These are phyloP conservation scores for Cnemophilus loriae DNA, from an alignment of 2,113 vertebrate genomes.

Conservation along the genomic window DNA sequence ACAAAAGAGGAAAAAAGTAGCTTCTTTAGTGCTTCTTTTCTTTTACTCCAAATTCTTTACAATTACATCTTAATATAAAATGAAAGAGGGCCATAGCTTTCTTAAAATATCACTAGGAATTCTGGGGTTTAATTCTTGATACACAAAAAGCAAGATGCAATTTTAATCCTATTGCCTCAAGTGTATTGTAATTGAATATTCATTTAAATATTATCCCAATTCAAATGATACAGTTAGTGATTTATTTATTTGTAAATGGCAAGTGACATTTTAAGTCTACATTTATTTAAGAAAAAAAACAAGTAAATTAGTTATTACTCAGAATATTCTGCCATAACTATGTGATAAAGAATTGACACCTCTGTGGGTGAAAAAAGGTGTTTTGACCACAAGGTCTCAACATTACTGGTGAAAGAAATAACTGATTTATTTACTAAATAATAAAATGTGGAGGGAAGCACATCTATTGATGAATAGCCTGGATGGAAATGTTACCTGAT, in stretches of 20 bases:
- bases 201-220: neutral
- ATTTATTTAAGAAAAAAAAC: neutral
- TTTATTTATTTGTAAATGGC: neutral
- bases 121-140: neutral
- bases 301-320: neutral
- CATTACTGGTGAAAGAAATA: neutral
- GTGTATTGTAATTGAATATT: neutral
- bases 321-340: neutral
- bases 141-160: neutral
- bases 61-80: neutral
- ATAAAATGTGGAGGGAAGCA: neutral
- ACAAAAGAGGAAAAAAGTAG: neutral
- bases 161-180: neutral
- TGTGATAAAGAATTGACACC: neutral
- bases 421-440: neutral
- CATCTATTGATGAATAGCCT: neutral
- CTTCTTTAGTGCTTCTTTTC: neutral
- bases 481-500: neutral
- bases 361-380: neutral
- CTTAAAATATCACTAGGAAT: neutral
- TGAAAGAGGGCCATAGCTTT: neutral
- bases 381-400: neutral
- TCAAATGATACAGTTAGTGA: neutral
- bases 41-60: neutral
- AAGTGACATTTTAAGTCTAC: neutral